Evolutionary conservation across 2,113 vertebrate genomes (phyloP).

Genomic region (Hippocampus mohnikei): DNA sequence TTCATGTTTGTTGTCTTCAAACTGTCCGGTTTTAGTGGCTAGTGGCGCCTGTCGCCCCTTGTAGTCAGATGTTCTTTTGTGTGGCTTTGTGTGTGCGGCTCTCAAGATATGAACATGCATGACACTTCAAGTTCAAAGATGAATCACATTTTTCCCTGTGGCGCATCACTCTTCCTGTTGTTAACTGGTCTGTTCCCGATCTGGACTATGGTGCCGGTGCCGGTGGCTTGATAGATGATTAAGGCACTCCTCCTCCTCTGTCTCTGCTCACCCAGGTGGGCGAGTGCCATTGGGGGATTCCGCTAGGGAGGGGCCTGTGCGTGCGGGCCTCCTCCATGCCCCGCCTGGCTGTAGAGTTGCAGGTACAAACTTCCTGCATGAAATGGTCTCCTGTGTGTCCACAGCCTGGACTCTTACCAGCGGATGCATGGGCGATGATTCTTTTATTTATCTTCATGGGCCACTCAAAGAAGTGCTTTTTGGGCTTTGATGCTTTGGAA

Average conservation of each 20-base stretch:
- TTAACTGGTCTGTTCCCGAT: slow-evolving; percentile 30
- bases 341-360: slow-evolving; percentile 87
- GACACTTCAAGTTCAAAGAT: slow-evolving; percentile 22
- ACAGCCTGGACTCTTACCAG: slow-evolving; percentile 21
- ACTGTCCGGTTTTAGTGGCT: not conserved
- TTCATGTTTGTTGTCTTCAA: not conserved
- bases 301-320: slow-evolving; percentile 60
- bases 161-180: slow-evolving; percentile 36
- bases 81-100: slow-evolving; percentile 41
- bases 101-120: slow-evolving; percentile 41
- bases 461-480: slow-evolving; percentile 16
- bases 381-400: slow-evolving; percentile 21
- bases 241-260: slow-evolving; percentile 45
- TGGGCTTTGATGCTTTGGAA: slow-evolving; percentile 25
- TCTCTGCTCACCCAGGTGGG: slow-evolving; percentile 67
- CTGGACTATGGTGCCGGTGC: slow-evolving; percentile 53
- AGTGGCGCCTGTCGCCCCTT: slow-evolving; percentile 11
- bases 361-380: slow-evolving; percentile 75
- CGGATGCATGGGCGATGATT: slow-evolving; percentile 51
- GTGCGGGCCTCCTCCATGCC: slow-evolving; percentile 90
- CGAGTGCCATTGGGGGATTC: slow-evolving; percentile 58
- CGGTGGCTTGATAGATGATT: slow-evolving; percentile 35
- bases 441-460: too few species aligned
- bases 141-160: slow-evolving; percentile 36
- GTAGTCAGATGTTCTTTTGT: slow-evolving; percentile 24